phyloP scores from a whole-genome alignment of 2,113 vertebrate species.

The Bagarius yarrelli region DNA sequence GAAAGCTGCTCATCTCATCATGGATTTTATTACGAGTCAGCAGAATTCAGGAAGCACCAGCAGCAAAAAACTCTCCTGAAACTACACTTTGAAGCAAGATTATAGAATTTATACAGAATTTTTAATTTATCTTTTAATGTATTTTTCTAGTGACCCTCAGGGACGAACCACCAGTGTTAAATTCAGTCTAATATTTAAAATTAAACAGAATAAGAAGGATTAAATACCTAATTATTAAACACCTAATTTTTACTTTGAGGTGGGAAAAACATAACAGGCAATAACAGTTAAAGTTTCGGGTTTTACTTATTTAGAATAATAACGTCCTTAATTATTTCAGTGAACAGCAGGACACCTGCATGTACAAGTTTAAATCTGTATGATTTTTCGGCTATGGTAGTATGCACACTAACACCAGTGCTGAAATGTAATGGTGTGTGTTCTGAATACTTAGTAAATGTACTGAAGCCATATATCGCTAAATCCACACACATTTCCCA shows the following conservation, averaged over 20 bases:
- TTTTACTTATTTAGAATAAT: background rate
- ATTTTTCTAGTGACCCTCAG: constrained; percentile 31
- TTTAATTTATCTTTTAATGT: constrained; percentile 34
- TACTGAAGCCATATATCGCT: background rate
- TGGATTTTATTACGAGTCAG: constrained; percentile 77
- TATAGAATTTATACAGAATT: background rate
- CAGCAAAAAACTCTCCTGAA: constrained; percentile 77
- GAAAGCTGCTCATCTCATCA: constrained; percentile 82
- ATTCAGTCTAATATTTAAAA: background rate
- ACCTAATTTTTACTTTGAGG: background rate
- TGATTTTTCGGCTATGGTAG: background rate
- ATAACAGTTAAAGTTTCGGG: constrained; percentile 3
- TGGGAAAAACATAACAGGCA: background rate
- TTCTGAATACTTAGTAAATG: background rate
- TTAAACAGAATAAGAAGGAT: background rate
- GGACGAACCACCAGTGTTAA: background rate
- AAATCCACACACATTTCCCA: background rate
- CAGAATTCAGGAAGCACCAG: constrained; percentile 64
- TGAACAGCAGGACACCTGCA: background rate
- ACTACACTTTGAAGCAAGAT: background rate
- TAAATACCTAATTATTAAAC: background rate
- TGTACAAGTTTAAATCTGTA: background rate
- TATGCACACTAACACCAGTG: background rate
- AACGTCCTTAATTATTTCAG: background rate
- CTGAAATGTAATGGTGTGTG: background rate